Evolutionary conservation across 2,113 vertebrate genomes (phyloP).

Genomic region (Malurus cyaneus): DNA sequence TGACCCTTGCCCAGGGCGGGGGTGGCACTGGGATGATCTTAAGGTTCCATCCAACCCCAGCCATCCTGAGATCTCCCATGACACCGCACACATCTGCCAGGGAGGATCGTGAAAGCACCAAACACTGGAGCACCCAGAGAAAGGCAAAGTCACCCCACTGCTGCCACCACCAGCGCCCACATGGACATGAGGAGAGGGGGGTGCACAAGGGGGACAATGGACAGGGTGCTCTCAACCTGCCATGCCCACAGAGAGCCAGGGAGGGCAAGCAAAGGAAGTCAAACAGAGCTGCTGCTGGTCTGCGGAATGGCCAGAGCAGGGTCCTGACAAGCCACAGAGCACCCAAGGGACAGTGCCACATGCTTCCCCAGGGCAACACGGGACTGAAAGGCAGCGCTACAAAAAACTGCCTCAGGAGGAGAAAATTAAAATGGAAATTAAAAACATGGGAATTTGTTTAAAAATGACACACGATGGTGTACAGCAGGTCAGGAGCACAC

Average conservation of each 20-base stretch:
- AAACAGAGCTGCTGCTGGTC: accelerated
- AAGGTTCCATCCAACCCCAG: neutral
- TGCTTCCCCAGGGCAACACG: accelerated
- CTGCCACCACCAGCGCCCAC: accelerated
- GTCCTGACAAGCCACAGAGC: neutral
- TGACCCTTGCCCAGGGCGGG: neutral
- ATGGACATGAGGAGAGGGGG: accelerated
- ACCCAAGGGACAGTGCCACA: neutral
- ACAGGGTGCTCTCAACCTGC: neutral
- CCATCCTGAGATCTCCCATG: neutral
- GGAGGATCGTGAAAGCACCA: neutral
- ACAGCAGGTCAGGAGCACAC: accelerated
- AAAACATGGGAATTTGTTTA: neutral
- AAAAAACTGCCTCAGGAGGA: neutral
- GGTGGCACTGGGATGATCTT: accelerated
- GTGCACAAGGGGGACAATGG: accelerated
- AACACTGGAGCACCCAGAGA: neutral
- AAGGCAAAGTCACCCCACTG: neutral
- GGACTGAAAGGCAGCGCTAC: neutral
- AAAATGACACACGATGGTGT: neutral
- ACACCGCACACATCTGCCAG: neutral
- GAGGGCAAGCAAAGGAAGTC: neutral
- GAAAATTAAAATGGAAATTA: neutral
- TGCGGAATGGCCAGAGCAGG: neutral
- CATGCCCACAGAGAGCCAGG: accelerated